Conservation (phyloP, 2,797 vertebrate species). For the Capromys pilorides region DNA sequence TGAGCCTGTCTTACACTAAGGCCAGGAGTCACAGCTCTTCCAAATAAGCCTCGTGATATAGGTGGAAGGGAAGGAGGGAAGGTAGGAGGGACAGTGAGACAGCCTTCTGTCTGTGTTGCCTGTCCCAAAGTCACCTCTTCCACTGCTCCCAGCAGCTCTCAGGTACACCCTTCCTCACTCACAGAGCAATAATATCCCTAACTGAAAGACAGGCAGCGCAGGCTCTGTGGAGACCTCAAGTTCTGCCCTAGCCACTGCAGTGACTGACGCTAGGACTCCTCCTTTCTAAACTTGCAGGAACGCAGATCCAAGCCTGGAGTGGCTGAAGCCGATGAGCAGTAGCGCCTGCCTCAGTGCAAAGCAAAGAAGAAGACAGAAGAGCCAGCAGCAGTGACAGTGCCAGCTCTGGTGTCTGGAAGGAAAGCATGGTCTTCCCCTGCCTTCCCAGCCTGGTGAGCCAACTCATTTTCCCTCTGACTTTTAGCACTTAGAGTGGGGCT, state of each 20-base stretch:
- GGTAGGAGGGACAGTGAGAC: not conserved
- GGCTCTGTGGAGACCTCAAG: not conserved
- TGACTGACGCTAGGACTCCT: not conserved
- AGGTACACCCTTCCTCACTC: not conserved
- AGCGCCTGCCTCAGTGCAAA: not conserved
- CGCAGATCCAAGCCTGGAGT: not conserved
- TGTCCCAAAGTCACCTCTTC: not conserved
- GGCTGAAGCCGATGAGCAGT: not conserved
- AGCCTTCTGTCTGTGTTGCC: not conserved
- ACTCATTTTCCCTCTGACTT: not conserved
- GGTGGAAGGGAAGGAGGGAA: not conserved
- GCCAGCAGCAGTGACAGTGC: fast-evolving
- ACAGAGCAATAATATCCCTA: not conserved
- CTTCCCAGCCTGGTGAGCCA: not conserved
- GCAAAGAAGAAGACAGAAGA: not conserved
- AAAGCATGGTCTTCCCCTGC: not conserved
- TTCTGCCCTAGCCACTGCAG: not conserved
- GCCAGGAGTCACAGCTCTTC: not conserved
- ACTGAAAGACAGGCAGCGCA: not conserved
- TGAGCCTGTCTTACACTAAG: not conserved
- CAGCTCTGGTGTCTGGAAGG: not conserved
- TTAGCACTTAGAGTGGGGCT: not conserved
- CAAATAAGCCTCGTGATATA: not conserved
- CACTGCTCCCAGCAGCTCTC: not conserved
- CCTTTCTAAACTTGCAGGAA: not conserved